Conservation (phyloP, 2,797 vertebrate genomes). For the Chromis chromis region DNA sequence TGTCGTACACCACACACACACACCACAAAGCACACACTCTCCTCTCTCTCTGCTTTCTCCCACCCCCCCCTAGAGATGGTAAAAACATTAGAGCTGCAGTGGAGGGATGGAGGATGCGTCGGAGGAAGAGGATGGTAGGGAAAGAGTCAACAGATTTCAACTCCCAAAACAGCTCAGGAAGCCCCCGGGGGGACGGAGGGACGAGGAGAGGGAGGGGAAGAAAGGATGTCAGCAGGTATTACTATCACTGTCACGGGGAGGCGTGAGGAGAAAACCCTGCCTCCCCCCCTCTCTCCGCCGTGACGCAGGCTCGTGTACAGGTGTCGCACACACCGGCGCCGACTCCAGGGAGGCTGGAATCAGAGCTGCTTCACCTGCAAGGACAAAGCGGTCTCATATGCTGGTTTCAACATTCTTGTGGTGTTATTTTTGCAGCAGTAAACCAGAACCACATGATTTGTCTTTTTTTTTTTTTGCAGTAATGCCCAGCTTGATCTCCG, state of each 20-base stretch:
- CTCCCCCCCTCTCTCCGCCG: slow-evolving; percentile 15
- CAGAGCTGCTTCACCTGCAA: slow-evolving; percentile 35
- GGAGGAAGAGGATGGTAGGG: slow-evolving; percentile 74
- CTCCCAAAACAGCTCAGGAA: slow-evolving; percentile 78
- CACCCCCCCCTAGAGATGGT: slow-evolving; percentile 68
- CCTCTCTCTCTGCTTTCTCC: slow-evolving; percentile 23
- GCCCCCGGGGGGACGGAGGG: slow-evolving; percentile 77
- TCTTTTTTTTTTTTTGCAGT: slow-evolving; percentile 30
- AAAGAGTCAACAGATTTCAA: slow-evolving; percentile 85
- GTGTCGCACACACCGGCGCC: slow-evolving; percentile 46
- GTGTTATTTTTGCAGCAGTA: slow-evolving; percentile 69
- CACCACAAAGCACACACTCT: slow-evolving; percentile 44
- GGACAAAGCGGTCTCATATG: slow-evolving; percentile 35
- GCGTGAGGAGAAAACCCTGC: slow-evolving; percentile 61
- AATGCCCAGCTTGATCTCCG: slow-evolving; percentile 58
- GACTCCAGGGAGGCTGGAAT: slow-evolving; percentile 62
- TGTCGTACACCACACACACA: slow-evolving; percentile 31
- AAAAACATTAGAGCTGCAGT: slow-evolving; percentile 78
- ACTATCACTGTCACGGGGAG: slow-evolving; percentile 83
- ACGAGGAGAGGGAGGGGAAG: slow-evolving; percentile 67
- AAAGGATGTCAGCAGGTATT: slow-evolving; percentile 84
- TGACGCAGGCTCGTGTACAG: slow-evolving; percentile 50
- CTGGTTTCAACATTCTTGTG: slow-evolving; percentile 49
- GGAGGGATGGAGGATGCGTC: slow-evolving; percentile 73
- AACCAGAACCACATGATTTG: slow-evolving; percentile 70